phyloP scores from a whole-genome alignment of 2,113 vertebrate genomes.

The Chaetodon auriga region DNA sequence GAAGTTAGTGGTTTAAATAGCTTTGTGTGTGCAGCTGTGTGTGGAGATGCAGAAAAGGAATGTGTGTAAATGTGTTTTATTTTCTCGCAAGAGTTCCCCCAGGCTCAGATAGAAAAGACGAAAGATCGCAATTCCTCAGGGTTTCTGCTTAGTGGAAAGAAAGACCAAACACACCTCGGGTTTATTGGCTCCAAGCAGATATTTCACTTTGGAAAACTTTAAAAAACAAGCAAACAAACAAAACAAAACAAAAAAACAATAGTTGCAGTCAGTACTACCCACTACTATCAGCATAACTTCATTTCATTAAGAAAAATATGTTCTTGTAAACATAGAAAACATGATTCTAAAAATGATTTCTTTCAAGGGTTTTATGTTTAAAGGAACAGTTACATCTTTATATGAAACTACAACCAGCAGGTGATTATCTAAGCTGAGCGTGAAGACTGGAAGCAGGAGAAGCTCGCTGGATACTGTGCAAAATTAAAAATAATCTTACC shows the following conservation, averaged over 20 bases:
- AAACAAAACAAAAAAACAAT: no score
- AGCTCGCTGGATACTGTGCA: neutral
- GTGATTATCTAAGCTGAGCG: no score
- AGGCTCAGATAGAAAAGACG: conserved; percentile 31
- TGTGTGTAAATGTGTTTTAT: conserved; percentile 20
- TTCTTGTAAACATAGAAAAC: neutral
- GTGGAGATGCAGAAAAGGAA: conserved; percentile 14
- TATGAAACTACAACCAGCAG: no score
- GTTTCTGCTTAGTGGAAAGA: conserved; percentile 22
- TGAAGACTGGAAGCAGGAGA: no score
- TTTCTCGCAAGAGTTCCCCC: conserved; percentile 9
- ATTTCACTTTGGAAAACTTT: neutral
- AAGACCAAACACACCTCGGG: neutral
- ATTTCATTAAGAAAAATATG: neutral
- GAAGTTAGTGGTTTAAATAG: conserved; percentile 40
- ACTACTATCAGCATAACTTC: neutral
- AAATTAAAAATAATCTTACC: neutral
- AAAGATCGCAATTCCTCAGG: neutral
- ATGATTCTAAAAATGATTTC: no score
- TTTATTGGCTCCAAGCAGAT: conserved; percentile 11
- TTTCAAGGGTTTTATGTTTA: no score
- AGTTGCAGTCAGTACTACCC: neutral
- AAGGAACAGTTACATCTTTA: no score
- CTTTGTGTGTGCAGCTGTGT: conserved; percentile 40
- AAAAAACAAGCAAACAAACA: no score